These are phyloP conservation scores for Mustelus asterias DNA, from an alignment of 2,113 vertebrate genomes.

Conservation along the genomic window DNA sequence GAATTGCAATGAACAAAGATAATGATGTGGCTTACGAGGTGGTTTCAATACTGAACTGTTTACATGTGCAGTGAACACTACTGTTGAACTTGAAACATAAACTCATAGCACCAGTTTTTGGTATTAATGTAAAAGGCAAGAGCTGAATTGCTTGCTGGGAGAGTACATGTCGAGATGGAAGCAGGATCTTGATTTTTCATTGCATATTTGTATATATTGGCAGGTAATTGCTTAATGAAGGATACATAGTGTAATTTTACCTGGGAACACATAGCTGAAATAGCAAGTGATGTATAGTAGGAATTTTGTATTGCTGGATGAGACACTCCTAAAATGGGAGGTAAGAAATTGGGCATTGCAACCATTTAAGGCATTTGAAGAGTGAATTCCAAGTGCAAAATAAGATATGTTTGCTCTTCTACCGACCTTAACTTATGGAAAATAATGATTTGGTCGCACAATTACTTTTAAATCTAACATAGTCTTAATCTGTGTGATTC, in stretches of 20 bases:
- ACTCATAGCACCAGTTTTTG: not conserved
- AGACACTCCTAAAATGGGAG: conserved; percentile 35
- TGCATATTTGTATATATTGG: conserved; percentile 19
- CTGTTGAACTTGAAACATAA: conserved; percentile 4
- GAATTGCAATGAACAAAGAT: conserved; percentile 16
- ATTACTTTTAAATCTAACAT: conserved; percentile 36
- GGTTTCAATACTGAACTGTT: not conserved
- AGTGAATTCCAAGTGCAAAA: conserved; percentile 29
- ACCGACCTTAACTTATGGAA: conserved; percentile 20
- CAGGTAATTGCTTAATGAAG: conserved; percentile 25
- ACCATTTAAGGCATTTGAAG: not conserved
- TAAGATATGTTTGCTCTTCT: not conserved
- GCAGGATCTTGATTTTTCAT: conserved; percentile 8
- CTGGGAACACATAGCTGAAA: not conserved
- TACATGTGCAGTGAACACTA: not conserved
- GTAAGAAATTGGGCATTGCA: not conserved
- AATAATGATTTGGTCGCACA: conserved; percentile 36
- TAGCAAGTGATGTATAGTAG: conserved; percentile 12
- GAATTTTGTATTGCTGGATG: conserved; percentile 10
- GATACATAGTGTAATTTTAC: conserved; percentile 26
- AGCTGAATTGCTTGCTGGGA: conserved; percentile 1
- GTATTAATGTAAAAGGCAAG: conserved; percentile 15
- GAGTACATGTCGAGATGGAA: not conserved
- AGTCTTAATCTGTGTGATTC: conserved; percentile 33
- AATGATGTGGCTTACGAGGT: not conserved